phyloP scores from a whole-genome alignment of 2,888 invertebrate genomes.

The Tiliacea citrago region DNA sequence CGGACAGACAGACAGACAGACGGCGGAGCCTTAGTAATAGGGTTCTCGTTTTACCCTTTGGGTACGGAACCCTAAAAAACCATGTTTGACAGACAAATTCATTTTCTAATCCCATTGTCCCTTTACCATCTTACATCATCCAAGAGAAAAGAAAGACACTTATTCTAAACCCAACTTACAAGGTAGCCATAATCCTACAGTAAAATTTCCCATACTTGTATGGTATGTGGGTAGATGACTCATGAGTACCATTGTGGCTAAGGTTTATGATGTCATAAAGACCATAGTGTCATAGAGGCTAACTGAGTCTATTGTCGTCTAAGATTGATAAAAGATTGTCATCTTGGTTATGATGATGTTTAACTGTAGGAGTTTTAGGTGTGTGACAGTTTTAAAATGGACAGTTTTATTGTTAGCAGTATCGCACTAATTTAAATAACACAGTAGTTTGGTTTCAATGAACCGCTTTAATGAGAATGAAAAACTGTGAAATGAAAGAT shows the following conservation, averaged over 20 bases:
- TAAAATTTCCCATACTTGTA: slow-evolving; percentile 39
- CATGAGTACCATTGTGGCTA: slow-evolving; percentile 47
- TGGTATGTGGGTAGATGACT: slow-evolving; percentile 46
- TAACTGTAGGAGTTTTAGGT: background rate
- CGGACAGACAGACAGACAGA: no score
- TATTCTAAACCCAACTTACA: slow-evolving; percentile 9
- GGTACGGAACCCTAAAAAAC: no score
- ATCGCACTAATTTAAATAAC: no score
- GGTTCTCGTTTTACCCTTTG: no score
- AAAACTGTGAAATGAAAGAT: no score
- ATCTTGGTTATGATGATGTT: slow-evolving; percentile 24
- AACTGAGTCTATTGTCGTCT: slow-evolving; percentile 44
- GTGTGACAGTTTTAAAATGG: background rate
- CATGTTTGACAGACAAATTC: background rate
- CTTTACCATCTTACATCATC: slow-evolving; percentile 9
- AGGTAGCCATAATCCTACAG: slow-evolving; percentile 19
- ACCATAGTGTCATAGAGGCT: slow-evolving; percentile 26
- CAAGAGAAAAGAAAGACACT: slow-evolving; percentile 10
- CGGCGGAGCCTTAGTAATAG: no score
- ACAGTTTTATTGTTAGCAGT: no score
- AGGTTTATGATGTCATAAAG: slow-evolving; percentile 62
- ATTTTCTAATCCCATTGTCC: background rate
- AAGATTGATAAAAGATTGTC: slow-evolving; percentile 51
- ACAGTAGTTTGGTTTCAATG: no score
- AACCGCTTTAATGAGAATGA: no score